Percentiles rank a stretch among this genome's conserved stretches.
Evolutionary conservation across 35 echinoderm and acorn worm genomes (phyloP).

Genomic region (Heliocidaris tuberculata): DNA sequence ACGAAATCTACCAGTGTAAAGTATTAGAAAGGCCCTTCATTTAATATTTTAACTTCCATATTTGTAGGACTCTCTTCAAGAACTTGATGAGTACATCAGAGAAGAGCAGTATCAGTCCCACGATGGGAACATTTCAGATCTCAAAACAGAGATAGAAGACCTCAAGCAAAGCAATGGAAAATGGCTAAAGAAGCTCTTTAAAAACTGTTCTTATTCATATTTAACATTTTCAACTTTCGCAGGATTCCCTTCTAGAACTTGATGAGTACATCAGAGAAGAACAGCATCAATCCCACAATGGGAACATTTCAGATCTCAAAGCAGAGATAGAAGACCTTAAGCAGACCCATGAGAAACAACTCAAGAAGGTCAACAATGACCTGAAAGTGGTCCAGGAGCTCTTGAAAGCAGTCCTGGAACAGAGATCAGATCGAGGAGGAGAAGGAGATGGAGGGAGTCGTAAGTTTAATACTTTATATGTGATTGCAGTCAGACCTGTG

Average conservation of each 20-base stretch:
- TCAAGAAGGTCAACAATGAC: constrained; percentile 30
- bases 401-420: constrained; percentile 28
- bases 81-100: too few relatives aligned
- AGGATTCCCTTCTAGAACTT: constrained; percentile 29
- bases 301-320: background rate
- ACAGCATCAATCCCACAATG: constrained; percentile 12
- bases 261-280: constrained; percentile 41
- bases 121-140: too few relatives aligned
- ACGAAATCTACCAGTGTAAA: too few relatives aligned
- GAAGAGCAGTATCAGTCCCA: too few relatives aligned
- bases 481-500: too few relatives aligned
- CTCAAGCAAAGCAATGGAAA: too few relatives aligned
- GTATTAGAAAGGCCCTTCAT: too few relatives aligned
- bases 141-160: too few relatives aligned
- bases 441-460: constrained; percentile 11
- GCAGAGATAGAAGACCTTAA: background rate
- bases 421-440: background rate
- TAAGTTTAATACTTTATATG: background rate
- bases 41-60: too few relatives aligned
- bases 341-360: background rate
- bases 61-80: too few relatives aligned
- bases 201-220: background rate
- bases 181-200: too few relatives aligned
- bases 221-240: background rate
- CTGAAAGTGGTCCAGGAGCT: constrained; percentile 35